Evolutionary conservation across 1,140 invertebrate genomes (phyloP).

Genomic region (Psilanteris sp.): DNA sequence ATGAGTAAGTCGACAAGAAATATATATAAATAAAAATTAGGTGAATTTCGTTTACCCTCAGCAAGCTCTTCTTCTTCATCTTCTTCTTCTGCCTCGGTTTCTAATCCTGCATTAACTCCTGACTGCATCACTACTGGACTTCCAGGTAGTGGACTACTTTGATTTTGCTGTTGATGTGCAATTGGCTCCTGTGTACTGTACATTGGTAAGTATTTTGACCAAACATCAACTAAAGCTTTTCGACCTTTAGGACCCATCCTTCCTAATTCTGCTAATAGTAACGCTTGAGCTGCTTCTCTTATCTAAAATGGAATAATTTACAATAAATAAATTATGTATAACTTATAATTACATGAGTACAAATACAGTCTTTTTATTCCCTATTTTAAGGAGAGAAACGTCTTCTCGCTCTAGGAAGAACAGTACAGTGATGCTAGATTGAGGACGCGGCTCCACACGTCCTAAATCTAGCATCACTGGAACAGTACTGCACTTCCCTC

Average conservation of each 20-base stretch:
- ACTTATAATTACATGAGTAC: too few species aligned
- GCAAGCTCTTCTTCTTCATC: constrained; percentile 89
- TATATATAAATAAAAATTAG: background rate
- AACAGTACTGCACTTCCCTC: too few species aligned
- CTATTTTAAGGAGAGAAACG: too few species aligned
- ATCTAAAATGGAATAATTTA: too few species aligned
- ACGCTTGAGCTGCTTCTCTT: constrained; percentile 96
- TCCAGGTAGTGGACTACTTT: constrained; percentile 72
- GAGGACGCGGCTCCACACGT: too few species aligned
- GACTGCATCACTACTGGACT: constrained; percentile 69
- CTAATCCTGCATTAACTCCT: constrained; percentile 42
- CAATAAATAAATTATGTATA: too few species aligned
- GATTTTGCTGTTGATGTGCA: constrained; percentile 75
- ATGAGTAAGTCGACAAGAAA: background rate
- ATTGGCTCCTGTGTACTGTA: constrained; percentile 84
- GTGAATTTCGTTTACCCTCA: constrained; percentile 77
- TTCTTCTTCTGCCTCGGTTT: constrained; percentile 86
- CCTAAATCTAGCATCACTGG: too few species aligned
- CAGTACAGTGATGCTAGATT: too few species aligned
- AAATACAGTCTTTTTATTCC: too few species aligned
- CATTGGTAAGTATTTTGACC: constrained; percentile 95
- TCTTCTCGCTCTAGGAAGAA: too few species aligned
- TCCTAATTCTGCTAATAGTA: constrained; percentile 95
- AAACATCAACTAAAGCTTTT: constrained; percentile 94
- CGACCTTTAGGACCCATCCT: constrained; percentile 94